These are phyloP conservation scores for Cyclargus thomasi DNA, from an alignment of 1,140 invertebrate species.

Conservation along the genomic window DNA sequence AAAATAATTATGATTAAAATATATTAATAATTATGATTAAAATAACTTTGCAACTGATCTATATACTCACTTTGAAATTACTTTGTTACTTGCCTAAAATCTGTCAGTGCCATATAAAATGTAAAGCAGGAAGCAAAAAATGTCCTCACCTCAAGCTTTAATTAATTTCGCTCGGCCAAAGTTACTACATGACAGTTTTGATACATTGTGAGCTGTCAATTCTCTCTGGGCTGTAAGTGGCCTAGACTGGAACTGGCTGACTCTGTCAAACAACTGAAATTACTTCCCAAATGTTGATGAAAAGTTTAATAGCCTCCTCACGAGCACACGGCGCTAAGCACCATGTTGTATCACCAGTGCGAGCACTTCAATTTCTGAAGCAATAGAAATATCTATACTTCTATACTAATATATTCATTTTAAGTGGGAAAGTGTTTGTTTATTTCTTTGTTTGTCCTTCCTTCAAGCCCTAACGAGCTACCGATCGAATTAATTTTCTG, in stretches of 20 bases:
- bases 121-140: background rate
- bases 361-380: background rate
- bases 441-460: too few relatives aligned
- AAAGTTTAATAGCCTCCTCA: slow-evolving; percentile 72
- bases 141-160: background rate
- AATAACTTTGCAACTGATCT: too few relatives aligned
- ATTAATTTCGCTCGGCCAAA: background rate
- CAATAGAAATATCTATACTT: background rate
- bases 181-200: background rate
- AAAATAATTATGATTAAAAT: too few relatives aligned
- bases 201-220: slow-evolving; percentile 28
- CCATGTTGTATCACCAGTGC: background rate
- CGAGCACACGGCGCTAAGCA: slow-evolving; percentile 52
- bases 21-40: too few relatives aligned
- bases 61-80: too few relatives aligned
- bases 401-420: too few relatives aligned
- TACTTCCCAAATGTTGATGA: slow-evolving; percentile 67
- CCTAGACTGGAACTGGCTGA: slow-evolving; percentile 49
- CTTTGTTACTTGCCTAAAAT: too few relatives aligned
- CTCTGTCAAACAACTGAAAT: slow-evolving; percentile 68
- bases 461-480: too few relatives aligned
- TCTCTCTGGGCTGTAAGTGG: slow-evolving; percentile 40
- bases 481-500: too few relatives aligned
- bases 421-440: too few relatives aligned
- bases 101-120: too few relatives aligned